phyloP scores from a whole-genome alignment of 2,888 invertebrate genomes.

The Drosophila villosipedis region DNA sequence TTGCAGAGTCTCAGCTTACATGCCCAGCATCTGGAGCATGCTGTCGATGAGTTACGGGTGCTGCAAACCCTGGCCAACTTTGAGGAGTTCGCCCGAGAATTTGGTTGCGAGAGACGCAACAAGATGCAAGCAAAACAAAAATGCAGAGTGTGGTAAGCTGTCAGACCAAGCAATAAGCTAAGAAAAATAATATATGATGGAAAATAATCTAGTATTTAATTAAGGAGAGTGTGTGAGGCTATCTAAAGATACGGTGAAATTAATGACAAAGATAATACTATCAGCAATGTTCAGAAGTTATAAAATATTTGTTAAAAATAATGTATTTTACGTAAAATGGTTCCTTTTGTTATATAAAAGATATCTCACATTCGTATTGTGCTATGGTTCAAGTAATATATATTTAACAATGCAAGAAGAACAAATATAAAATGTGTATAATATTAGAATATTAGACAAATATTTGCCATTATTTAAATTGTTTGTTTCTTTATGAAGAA shows the following conservation, averaged over 20 bases:
- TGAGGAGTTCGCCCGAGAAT: slow-evolving; percentile 80
- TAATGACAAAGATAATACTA: not conserved
- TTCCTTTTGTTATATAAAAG: not conserved
- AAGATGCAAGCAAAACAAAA: slow-evolving; percentile 81
- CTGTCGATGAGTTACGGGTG: slow-evolving; percentile 80
- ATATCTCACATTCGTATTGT: not conserved
- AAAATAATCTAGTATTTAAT: not conserved
- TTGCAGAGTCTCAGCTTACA: slow-evolving; percentile 65
- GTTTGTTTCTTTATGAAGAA: not conserved
- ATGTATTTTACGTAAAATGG: not conserved
- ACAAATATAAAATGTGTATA: not conserved
- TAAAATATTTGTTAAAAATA: not conserved
- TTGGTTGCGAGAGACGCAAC: slow-evolving; percentile 74
- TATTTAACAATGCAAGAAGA: not conserved
- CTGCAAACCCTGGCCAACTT: slow-evolving; percentile 82
- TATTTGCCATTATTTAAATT: not conserved
- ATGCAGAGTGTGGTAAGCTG: slow-evolving; percentile 78
- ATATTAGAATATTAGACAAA: not conserved
- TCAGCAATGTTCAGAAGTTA: not conserved
- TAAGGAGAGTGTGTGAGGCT: not conserved
- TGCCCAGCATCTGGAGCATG: slow-evolving; percentile 74
- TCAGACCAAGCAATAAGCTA: not conserved
- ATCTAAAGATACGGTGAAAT: not conserved
- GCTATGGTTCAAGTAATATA: not conserved
- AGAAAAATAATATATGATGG: not conserved